Evolutionary conservation across 1,140 invertebrate species (phyloP).

Genomic region (Drosophila setifemur): DNA sequence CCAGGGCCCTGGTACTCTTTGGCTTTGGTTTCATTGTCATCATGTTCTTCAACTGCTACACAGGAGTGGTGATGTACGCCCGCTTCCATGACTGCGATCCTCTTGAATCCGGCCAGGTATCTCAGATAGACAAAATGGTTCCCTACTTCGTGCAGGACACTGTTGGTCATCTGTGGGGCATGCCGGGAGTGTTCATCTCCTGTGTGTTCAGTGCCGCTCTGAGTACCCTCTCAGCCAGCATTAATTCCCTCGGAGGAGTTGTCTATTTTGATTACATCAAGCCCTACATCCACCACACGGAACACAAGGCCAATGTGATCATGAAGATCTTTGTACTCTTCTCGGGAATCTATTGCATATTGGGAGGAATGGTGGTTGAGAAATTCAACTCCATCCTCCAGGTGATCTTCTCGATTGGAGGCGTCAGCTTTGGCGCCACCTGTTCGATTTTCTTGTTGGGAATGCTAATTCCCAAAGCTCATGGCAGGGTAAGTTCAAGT

Average conservation of each 20-base stretch:
- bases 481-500: slow-evolving; percentile 84
- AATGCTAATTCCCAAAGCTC: slow-evolving; percentile 88
- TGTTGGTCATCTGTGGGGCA: slow-evolving; percentile 83
- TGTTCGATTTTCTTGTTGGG: slow-evolving; percentile 89
- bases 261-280: slow-evolving; percentile 89
- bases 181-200: slow-evolving; percentile 88
- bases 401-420: slow-evolving; percentile 84
- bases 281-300: slow-evolving; percentile 80
- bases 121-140: slow-evolving; percentile 84
- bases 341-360: slow-evolving; percentile 84
- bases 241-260: slow-evolving; percentile 90
- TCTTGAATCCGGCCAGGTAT: slow-evolving; percentile 75
- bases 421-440: slow-evolving; percentile 87
- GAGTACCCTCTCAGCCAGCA: slow-evolving; percentile 88
- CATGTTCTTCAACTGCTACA: slow-evolving; percentile 85
- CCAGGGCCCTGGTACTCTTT: slow-evolving; percentile 83
- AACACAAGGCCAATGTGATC: slow-evolving; percentile 85
- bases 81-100: slow-evolving; percentile 90
- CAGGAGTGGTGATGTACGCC: slow-evolving; percentile 89
- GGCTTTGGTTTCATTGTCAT: slow-evolving; percentile 83
- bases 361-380: slow-evolving; percentile 86
- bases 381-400: slow-evolving; percentile 85
- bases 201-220: slow-evolving; percentile 88
- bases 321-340: slow-evolving; percentile 86
- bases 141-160: slow-evolving; percentile 87